Conservation (phyloP, 1,140 invertebrate genomes). For the Diuraphis noxia region DNA sequence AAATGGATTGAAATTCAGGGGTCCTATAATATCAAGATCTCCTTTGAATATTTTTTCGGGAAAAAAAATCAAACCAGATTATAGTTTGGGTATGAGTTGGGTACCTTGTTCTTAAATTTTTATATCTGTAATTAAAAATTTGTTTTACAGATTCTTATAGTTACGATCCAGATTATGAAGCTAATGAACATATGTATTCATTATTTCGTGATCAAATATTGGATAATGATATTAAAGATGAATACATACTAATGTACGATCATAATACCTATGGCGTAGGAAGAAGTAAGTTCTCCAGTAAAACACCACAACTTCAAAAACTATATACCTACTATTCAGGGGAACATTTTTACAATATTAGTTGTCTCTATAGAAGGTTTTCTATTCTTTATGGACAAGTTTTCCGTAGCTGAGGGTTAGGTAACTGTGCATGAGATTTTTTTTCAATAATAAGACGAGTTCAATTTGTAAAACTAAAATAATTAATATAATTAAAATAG, state of each 20-base stretch:
- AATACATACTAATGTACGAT: not conserved
- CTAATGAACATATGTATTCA: not conserved
- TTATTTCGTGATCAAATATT: not conserved
- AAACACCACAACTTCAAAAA: not conserved
- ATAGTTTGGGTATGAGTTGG: not conserved
- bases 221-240: not conserved
- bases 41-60: not conserved
- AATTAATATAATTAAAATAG: too few relatives aligned
- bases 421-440: too few relatives aligned
- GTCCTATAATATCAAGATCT: not conserved
- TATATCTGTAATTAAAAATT: not conserved
- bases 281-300: not conserved
- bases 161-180: not conserved
- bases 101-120: not conserved
- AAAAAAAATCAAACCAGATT: not conserved
- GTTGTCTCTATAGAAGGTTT: too few relatives aligned
- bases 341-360: too few relatives aligned
- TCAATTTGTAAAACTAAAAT: too few relatives aligned
- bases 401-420: too few relatives aligned
- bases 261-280: not conserved
- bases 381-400: too few relatives aligned
- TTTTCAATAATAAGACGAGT: too few relatives aligned
- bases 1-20: not conserved
- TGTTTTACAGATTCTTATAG: not conserved
- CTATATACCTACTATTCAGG: not conserved